Base-by-base conservation (phyloP, 1,140 invertebrate genomes). In the Drosophila fuyamai region DNA sequence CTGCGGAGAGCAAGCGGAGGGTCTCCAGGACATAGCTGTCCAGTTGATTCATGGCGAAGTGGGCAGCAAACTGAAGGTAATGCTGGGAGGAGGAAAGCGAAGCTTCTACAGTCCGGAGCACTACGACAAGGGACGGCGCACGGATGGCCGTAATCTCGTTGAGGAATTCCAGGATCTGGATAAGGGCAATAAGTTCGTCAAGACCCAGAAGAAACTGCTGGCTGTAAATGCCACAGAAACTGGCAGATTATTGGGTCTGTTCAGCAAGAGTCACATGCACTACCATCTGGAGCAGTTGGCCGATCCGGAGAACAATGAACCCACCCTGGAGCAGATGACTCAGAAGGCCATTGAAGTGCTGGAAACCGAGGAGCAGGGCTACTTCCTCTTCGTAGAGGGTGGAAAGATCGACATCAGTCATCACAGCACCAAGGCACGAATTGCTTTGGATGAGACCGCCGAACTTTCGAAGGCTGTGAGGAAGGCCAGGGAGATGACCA, bases 331-430 rank as follows among this genome's bases (percentile, higher is more conserved):
- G 47, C 96, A 98, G 92, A 98, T 98, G 97, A 97, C 96, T 0
- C 92, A 94, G 77, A 95, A 95, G 71, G 97, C 97, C 2, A 96
- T 98, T 12, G 94, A 96, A 78, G 93, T 98, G 12, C 92, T 98
- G n/a, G 93, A 94, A 6, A 95, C 95, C 59, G 94, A 96, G 12
- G 96, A 96, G 48, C 94, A 96, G 29, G 97, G 97, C 9, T 96
- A 93, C 76, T 95, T 96, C 61, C 67, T 92, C 8, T 93, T 92
- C 63, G 93, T 95, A 4, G 86, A 95, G 81, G 95, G 95, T 8
- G 96, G 96, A 0, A 94, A 95, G 59, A 98, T 98, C 35, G 97
- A 98, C 88, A 94, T 96, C 56, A 97, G 95, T 0, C 96, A 98
- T 91, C 97, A 98, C 84, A 92, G 94, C 1, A 96, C 95, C 78